These are phyloP conservation scores for Apoda limacodes DNA, from an alignment of 2,888 invertebrate genomes.

Conservation along the genomic window DNA sequence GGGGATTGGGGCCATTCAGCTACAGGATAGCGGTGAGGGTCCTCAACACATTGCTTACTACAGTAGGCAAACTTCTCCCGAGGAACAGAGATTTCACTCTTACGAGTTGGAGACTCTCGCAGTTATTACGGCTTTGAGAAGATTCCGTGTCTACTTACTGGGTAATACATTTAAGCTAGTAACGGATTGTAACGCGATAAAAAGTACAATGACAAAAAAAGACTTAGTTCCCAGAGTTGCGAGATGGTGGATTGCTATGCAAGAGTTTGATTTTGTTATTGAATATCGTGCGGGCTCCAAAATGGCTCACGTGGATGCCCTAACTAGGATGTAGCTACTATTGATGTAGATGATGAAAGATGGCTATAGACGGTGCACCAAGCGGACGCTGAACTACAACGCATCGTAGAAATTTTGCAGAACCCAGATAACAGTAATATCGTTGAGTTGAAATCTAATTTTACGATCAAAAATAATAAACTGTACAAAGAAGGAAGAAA, in stretches of 20 bases:
- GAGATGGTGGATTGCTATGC: conserved; percentile 26
- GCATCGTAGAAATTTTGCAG: conserved; percentile 14
- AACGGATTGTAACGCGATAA: conserved; percentile 27
- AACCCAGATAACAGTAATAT: conserved; percentile 8
- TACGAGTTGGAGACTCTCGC: conserved; percentile 23
- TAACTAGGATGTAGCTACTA: conserved; percentile 14
- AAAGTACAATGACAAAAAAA: conserved; percentile 23
- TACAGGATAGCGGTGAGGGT: conserved; percentile 19
- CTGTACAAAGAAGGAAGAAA: conserved; percentile 13
- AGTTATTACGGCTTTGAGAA: conserved; percentile 23
- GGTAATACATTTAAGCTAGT: conserved; percentile 18
- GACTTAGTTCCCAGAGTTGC: conserved; percentile 26
- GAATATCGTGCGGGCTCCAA: conserved; percentile 24
- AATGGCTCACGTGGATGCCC: conserved; percentile 28
- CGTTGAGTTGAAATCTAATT: conserved; percentile 14
- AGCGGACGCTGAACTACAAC: conserved; percentile 13
- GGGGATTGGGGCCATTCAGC: conserved; percentile 26
- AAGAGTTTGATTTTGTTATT: conserved; percentile 25
- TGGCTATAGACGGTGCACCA: conserved; percentile 19
- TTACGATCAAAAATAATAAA: conserved; percentile 12
- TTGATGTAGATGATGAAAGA: conserved; percentile 16
- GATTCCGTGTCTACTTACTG: conserved; percentile 24
- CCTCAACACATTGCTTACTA: conserved; percentile 21
- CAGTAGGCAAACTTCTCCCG: conserved; percentile 19
- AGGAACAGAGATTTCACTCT: conserved; percentile 17